Evolutionary conservation across 1,140 invertebrate species (phyloP).

Genomic region (Lysiphlebus fabarum): DNA sequence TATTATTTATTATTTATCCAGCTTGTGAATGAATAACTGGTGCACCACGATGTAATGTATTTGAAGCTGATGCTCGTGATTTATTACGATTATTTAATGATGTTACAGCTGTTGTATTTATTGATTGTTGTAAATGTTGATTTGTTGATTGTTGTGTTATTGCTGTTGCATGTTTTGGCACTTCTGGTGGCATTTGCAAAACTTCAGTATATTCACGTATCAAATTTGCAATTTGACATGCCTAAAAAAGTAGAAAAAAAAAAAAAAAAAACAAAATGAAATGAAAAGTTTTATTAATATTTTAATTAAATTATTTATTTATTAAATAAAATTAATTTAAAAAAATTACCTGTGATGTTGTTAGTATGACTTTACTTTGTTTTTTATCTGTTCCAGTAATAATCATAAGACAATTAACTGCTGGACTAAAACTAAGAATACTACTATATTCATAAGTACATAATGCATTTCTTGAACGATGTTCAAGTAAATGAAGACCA

Average conservation of each 20-base stretch:
- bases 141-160: conserved; percentile 42
- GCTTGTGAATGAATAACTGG: conserved; percentile 57
- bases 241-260: conserved; percentile 57
- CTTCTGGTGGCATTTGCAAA: conserved; percentile 56
- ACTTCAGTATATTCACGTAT: conserved; percentile 90
- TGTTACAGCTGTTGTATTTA: conserved; percentile 31
- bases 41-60: conserved; percentile 56
- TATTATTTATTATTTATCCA: conserved; percentile 44
- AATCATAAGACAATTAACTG: conserved; percentile 85
- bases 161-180: conserved; percentile 44
- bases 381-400: conserved; percentile 84
- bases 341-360: conserved; percentile 72
- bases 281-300: no score
- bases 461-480: conserved; percentile 80
- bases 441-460: conserved; percentile 86
- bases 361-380: conserved; percentile 86
- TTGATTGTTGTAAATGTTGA: conserved; percentile 42
- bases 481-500: conserved; percentile 88
- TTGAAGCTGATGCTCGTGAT: conserved; percentile 52
- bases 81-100: conserved; percentile 34
- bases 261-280: no score
- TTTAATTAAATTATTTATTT: not conserved
- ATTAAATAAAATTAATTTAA: conserved; percentile 1
- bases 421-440: conserved; percentile 84
- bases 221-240: conserved; percentile 89